Evolutionary conservation across 2,888 invertebrate species (phyloP), one percentile per base, ranked within the genome.

Genomic region (Ceraclea dissimilis): DNA sequence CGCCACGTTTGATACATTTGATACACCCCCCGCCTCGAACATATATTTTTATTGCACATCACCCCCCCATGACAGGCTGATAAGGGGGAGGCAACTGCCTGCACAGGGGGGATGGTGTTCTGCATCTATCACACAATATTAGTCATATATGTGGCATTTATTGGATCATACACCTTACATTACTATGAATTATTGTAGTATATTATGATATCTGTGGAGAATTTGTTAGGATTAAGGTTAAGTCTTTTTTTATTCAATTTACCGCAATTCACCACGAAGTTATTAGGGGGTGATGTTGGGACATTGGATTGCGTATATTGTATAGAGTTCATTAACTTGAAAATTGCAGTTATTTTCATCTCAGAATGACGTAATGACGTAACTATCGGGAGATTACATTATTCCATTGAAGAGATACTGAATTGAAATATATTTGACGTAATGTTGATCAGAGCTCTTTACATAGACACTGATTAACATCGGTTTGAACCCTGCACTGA

Each of bases 1-100:
- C 39, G 39, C 39, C 39, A 39, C 39, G 39, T 39, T 39, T 39
- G 39, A 39, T 39, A 39, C 39, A 39, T 39, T 39, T 39, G 39
- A 39, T 39, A 39, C 39, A 39, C 8, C 39, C 39, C 39, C 39
- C 16, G 39, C 39, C n/a, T 2, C n/a, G 39, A 39, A 39, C 39
- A 39, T 39, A 39, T 39, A 39, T 39, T 39, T 39, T 39, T 39
- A 39, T 39, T 39, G 39, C 39, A 39, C 39, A 13, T 39, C 13
- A 8, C 39, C n/a, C 39, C 39, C 39, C 39, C 13, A 13, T 39
- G 39, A n/a, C n/a, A n/a, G 26, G 10, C 26, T 26, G 10, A 26
- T 26, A 26, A 10, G 26, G 10, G 26, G 26, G 26, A 26, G 26
- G 26, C 39, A 8, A 4, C 13, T 39, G n/a, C 5, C n/a, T 16